phyloP scores from a whole-genome alignment of 2,797 vertebrate genomes.

The Sebastes miniatus region DNA sequence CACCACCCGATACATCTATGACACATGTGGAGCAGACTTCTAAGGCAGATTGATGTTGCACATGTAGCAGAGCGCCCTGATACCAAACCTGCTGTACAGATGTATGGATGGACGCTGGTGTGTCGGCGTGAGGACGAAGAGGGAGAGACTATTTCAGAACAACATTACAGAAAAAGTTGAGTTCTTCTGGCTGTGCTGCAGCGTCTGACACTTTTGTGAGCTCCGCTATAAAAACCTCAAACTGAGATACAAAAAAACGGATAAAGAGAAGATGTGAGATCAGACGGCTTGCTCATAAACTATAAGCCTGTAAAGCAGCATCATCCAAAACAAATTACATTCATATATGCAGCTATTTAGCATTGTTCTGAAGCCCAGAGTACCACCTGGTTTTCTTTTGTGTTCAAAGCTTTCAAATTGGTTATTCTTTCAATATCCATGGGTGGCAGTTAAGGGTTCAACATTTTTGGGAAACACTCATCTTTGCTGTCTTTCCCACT shows the following conservation, averaged over 20 bases:
- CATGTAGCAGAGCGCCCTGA: constrained; percentile 49
- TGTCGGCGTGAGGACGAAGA: constrained; percentile 7
- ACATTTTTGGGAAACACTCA: not conserved
- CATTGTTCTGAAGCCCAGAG: not conserved
- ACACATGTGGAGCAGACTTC: constrained; percentile 62
- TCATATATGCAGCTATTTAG: not conserved
- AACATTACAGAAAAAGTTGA: constrained; percentile 16
- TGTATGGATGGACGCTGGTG: constrained; percentile 58
- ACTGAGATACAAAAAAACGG: constrained; percentile 15
- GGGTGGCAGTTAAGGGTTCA: not conserved
- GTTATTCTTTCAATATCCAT: not conserved
- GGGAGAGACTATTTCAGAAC: constrained; percentile 20
- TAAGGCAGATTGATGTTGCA: constrained; percentile 62
- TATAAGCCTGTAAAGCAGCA: not conserved
- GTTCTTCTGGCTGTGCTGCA: constrained; percentile 25
- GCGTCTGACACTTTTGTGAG: constrained; percentile 59
- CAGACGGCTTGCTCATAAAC: constrained; percentile 40
- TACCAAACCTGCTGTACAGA: constrained; percentile 74
- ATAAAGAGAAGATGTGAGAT: constrained; percentile 50
- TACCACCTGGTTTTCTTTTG: not conserved
- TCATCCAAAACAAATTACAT: not conserved
- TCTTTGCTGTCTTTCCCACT: not conserved
- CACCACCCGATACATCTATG: constrained; percentile 40
- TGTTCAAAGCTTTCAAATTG: not conserved
- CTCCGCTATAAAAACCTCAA: constrained; percentile 48